A percentile compares a stretch with the other conserved stretches of the same genome.
phyloP scores from a whole-genome alignment of 53 echinoderm and acorn worm genomes.

The Henricia sp. region DNA sequence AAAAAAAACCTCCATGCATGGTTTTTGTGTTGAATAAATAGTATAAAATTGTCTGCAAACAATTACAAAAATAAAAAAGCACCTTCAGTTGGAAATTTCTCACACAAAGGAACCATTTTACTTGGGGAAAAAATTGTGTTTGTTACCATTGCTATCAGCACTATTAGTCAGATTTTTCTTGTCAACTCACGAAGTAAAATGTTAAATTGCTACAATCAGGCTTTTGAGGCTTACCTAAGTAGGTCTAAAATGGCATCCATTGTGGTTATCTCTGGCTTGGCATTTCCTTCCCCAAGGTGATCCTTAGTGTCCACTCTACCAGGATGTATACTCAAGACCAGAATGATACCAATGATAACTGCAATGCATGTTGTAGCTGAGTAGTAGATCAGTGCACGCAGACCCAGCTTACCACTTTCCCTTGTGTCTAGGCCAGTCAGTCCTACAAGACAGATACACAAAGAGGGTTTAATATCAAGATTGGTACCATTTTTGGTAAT shows the following conservation, averaged over 20 bases:
- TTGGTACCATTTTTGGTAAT: no score
- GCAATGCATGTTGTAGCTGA: constrained; percentile 92
- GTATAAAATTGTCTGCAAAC: no score
- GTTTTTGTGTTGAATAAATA: background rate
- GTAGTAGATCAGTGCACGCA: constrained; percentile 87
- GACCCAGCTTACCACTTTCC: constrained; percentile 87
- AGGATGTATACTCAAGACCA: constrained; percentile 91
- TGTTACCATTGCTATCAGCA: no score
- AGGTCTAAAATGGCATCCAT: constrained; percentile 93
- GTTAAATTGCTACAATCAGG: background rate
- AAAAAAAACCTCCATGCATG: no score
- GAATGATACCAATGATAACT: constrained; percentile 91
- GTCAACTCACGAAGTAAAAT: no score
- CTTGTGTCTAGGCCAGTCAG: constrained; percentile 88
- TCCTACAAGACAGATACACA: constrained; percentile 40
- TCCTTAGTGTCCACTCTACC: constrained; percentile 74
- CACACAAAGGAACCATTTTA: background rate
- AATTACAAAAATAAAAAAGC: background rate
- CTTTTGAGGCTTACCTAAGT: constrained; percentile 62
- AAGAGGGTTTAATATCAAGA: background rate
- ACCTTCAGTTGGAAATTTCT: no score
- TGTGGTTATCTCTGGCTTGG: constrained; percentile 75
- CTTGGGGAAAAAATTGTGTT: no score
- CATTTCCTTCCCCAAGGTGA: constrained; percentile 55
- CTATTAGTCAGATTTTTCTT: no score